Evolutionary conservation across 1,140 invertebrate species (phyloP).

Genomic region (Papilio xuthus): DNA sequence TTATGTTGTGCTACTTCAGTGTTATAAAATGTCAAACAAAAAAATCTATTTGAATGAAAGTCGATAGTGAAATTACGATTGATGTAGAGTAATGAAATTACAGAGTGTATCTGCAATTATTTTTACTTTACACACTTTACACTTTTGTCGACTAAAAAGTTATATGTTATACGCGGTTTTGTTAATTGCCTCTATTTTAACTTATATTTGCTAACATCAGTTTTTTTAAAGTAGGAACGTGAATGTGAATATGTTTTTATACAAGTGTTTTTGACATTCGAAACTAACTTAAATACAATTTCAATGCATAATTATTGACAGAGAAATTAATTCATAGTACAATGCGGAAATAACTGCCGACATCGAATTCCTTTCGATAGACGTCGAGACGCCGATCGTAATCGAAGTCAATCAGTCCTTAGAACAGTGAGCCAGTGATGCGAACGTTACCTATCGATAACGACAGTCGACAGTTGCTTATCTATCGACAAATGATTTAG

Average conservation of each 20-base stretch:
- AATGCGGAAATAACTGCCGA: constrained; percentile 40
- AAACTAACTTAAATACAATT: neutral
- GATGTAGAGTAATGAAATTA: neutral
- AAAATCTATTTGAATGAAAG: constrained; percentile 40
- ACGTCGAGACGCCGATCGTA: constrained; percentile 50
- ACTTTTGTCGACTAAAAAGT: neutral
- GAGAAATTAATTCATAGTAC: constrained; percentile 6
- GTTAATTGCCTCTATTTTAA: too few relatives aligned
- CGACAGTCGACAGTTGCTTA: constrained; percentile 51
- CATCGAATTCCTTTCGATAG: constrained; percentile 45
- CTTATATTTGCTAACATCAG: too few relatives aligned
- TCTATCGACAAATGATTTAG: constrained; percentile 37
- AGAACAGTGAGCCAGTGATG: constrained; percentile 53
- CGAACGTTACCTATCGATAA: constrained; percentile 55
- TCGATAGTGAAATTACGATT: constrained; percentile 34
- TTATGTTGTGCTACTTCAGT: constrained; percentile 36
- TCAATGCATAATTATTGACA: constrained; percentile 5
- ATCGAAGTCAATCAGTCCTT: constrained; percentile 57
- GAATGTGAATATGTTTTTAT: too few relatives aligned
- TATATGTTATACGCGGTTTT: neutral
- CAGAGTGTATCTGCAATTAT: neutral
- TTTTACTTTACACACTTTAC: neutral
- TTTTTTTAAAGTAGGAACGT: too few relatives aligned
- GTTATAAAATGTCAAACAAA: constrained; percentile 31
- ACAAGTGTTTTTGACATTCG: too few relatives aligned